These are phyloP conservation scores for Arenaria interpres DNA, from an alignment of 2,113 vertebrate genomes.

Conservation along the genomic window DNA sequence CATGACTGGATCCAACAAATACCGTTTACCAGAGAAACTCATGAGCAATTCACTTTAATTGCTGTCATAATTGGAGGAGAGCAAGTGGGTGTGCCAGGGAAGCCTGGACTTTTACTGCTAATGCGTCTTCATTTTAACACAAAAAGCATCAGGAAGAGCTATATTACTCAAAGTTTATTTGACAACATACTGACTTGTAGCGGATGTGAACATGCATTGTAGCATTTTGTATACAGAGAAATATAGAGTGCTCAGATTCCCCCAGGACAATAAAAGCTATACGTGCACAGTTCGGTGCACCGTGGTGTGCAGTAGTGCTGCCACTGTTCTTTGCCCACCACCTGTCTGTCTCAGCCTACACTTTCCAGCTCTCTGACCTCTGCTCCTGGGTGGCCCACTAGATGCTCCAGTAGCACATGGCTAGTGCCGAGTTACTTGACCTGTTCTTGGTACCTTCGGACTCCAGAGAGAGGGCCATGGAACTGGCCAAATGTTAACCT, in stretches of 20 bases:
- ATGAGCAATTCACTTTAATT: neutral
- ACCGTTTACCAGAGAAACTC: neutral
- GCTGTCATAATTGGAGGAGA: neutral
- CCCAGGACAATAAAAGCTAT: neutral
- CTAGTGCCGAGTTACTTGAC: neutral
- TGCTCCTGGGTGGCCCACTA: neutral
- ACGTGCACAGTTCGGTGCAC: neutral
- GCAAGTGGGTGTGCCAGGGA: neutral
- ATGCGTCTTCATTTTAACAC: neutral
- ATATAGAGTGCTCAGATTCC: neutral
- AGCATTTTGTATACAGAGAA: neutral
- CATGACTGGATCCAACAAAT: neutral
- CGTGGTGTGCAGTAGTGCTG: neutral
- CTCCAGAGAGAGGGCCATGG: neutral
- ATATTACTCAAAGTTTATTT: neutral
- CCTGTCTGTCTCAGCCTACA: neutral
- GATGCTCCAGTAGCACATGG: neutral
- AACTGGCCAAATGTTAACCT: accelerated
- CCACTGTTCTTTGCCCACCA: neutral
- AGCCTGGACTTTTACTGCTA: neutral
- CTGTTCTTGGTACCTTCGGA: neutral
- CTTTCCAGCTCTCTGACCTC: neutral
- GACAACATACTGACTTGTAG: neutral
- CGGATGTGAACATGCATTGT: neutral
- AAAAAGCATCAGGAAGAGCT: neutral